Percentiles rank a stretch among this genome's conserved stretches.
These are phyloP conservation scores for Arctocebus calabarensis DNA, from an alignment of 2,797 vertebrate species.

Conservation along the genomic window DNA sequence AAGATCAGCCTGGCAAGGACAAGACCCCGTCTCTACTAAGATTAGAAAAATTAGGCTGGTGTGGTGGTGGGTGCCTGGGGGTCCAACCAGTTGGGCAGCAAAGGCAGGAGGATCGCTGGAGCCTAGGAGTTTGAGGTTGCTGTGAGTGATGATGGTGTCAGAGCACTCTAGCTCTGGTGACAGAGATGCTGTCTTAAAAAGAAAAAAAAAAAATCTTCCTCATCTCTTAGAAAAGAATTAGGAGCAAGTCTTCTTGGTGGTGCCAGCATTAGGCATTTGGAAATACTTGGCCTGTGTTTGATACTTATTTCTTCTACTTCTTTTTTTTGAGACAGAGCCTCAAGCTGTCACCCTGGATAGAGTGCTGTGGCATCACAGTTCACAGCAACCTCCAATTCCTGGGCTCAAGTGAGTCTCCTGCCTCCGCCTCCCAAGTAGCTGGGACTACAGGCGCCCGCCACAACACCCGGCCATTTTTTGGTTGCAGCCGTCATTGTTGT, in stretches of 20 bases:
- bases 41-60: neutral
- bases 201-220: neutral
- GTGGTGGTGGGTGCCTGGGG: neutral
- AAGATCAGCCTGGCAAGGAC: neutral
- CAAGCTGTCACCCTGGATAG: too few relatives aligned
- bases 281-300: neutral
- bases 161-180: neutral
- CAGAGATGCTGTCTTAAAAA: neutral
- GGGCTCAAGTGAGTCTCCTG: too few relatives aligned
- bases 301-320: rapidly evolving
- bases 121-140: neutral
- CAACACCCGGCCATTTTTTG: too few relatives aligned
- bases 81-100: neutral
- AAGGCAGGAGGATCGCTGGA: neutral
- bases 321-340: too few relatives aligned
- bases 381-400: too few relatives aligned
- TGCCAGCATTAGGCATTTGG: neutral
- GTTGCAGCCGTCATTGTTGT: too few relatives aligned
- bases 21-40: neutral
- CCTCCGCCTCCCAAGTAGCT: too few relatives aligned
- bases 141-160: neutral
- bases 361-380: too few relatives aligned
- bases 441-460: too few relatives aligned
- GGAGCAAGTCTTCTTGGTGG: neutral
- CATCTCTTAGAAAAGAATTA: neutral